A percentile compares a stretch with the other conserved stretches of the same genome.
phyloP scores from a whole-genome alignment of 1,140 invertebrate species.

The Solen grandis region DNA sequence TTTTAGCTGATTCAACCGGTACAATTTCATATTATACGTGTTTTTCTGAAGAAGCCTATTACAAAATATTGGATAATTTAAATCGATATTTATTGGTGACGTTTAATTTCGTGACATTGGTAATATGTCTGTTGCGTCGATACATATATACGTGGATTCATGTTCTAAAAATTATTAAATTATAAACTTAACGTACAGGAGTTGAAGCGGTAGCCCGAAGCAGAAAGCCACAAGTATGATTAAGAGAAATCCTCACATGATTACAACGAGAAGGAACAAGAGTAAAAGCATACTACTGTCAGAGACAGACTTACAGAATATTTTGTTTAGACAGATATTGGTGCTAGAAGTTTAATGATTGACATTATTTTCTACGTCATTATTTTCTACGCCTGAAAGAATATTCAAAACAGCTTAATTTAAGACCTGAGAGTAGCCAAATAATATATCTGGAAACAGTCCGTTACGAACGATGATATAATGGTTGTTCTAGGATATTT shows the following conservation, averaged over 20 bases:
- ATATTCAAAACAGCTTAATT: conserved; percentile 27
- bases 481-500: conserved; percentile 3
- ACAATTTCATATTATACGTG: no score
- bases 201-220: no score
- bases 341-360: conserved; percentile 2
- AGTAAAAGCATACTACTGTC: not conserved
- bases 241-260: not conserved
- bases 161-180: no score
- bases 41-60: no score
- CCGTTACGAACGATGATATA: conserved; percentile 36
- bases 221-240: no score
- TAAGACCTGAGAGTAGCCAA: conserved; percentile 41
- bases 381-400: conserved; percentile 13
- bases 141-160: no score
- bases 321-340: conserved; percentile 43
- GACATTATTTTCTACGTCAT: conserved; percentile 36
- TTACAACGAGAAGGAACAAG: conserved; percentile 41
- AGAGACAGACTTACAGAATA: conserved; percentile 18
- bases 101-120: no score
- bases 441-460: conserved; percentile 34
- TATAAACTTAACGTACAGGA: no score
- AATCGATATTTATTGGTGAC: no score
- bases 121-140: no score
- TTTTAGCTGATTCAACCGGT: no score
- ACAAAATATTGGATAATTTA: no score